Conservation (phyloP, 2,113 vertebrate species). For the Podocnemis expansa region DNA sequence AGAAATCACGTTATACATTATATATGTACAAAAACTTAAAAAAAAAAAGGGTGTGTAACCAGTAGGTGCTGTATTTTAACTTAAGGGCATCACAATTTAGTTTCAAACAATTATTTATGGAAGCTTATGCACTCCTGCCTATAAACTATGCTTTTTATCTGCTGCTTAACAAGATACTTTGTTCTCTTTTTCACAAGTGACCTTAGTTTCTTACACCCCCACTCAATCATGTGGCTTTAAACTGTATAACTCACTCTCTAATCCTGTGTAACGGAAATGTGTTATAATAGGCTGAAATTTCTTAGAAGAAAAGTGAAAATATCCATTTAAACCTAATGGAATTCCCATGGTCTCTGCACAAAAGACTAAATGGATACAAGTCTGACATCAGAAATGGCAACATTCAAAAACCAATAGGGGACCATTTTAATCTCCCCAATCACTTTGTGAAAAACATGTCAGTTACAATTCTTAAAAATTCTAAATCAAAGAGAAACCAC, state of each 20-base stretch:
- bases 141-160: not conserved
- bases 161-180: not conserved
- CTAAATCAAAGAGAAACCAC: too few relatives aligned
- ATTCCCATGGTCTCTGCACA: not conserved
- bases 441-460: too few relatives aligned
- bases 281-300: not conserved
- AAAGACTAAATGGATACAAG: too few relatives aligned
- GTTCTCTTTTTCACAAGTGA: not conserved
- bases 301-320: not conserved
- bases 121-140: constrained; percentile 4
- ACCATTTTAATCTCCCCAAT: too few relatives aligned
- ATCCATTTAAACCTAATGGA: not conserved
- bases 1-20: not conserved
- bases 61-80: not conserved
- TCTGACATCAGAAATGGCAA: too few relatives aligned
- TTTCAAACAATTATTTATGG: constrained; percentile 24
- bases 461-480: too few relatives aligned
- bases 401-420: too few relatives aligned
- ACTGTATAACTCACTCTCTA: not conserved
- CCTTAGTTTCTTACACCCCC: not conserved
- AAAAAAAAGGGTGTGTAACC: not conserved
- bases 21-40: not conserved
- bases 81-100: constrained; percentile 16
- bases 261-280: not conserved
- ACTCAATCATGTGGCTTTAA: not conserved